These are phyloP conservation scores for Cantharis nigra DNA, from an alignment of 2,888 invertebrate species.

Conservation along the genomic window DNA sequence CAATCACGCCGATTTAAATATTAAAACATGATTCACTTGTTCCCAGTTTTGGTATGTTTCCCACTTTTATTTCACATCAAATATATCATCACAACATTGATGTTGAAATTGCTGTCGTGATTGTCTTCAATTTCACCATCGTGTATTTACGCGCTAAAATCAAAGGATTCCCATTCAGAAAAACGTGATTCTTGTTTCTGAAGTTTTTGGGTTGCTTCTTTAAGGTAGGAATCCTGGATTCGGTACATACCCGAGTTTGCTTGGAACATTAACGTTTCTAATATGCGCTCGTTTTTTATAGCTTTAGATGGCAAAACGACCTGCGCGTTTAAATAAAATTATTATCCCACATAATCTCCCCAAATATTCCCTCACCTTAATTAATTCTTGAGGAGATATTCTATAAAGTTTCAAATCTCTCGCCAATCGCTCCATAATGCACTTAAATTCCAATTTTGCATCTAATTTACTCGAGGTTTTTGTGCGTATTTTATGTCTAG, in stretches of 20 bases:
- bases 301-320: slow-evolving; percentile 90
- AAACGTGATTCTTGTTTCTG: slow-evolving; percentile 88
- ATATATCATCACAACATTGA: slow-evolving; percentile 31
- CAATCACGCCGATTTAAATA: slow-evolving; percentile 39
- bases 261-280: slow-evolving; percentile 92
- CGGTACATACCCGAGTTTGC: slow-evolving; percentile 92
- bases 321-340: slow-evolving; percentile 48
- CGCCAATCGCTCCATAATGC: slow-evolving; percentile 89
- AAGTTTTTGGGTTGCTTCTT: slow-evolving; percentile 84
- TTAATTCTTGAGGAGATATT: slow-evolving; percentile 90
- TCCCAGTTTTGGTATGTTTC: slow-evolving; percentile 36
- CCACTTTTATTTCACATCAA: slow-evolving; percentile 26
- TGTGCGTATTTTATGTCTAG: slow-evolving; percentile 79
- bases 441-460: slow-evolving; percentile 87
- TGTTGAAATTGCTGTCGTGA: slow-evolving; percentile 38
- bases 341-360: neutral
- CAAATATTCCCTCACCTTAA: slow-evolving; percentile 67
- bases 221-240: slow-evolving; percentile 84
- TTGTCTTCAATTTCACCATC: slow-evolving; percentile 43
- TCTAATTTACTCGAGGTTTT: slow-evolving; percentile 81
- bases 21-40: slow-evolving; percentile 45
- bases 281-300: slow-evolving; percentile 87
- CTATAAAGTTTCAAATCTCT: slow-evolving; percentile 87
- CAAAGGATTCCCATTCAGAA: slow-evolving; percentile 81
- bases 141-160: slow-evolving; percentile 59